These are phyloP conservation scores for Lordiphosa stackelbergi DNA, from an alignment of 1,140 invertebrate species.

Conservation along the genomic window DNA sequence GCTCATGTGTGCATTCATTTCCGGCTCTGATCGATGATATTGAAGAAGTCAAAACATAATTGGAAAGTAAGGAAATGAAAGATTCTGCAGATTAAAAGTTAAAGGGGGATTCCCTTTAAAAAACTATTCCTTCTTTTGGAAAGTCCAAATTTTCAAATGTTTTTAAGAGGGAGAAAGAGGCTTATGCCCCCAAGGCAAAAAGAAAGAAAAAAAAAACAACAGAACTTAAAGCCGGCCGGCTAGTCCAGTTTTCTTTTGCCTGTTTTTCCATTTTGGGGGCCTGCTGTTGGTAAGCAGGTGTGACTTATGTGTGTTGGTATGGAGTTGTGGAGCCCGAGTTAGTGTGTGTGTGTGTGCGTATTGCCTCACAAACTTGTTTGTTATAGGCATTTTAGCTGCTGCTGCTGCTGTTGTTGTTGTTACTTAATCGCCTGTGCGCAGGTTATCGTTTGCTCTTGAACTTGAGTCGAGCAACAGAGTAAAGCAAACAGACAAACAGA, in stretches of 20 bases:
- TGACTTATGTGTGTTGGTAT: conserved; percentile 36
- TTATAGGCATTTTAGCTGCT: conserved; percentile 11
- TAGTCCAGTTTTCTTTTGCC: conserved; percentile 29
- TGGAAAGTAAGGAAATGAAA: too few relatives aligned
- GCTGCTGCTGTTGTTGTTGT: conserved; percentile 41
- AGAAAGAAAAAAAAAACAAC: conserved; percentile 8
- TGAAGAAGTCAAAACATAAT: too few relatives aligned
- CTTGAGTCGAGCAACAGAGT: conserved; percentile 52
- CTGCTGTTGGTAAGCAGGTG: conserved; percentile 53
- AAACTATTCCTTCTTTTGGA: too few relatives aligned
- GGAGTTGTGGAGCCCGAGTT: neutral
- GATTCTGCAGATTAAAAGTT: too few relatives aligned
- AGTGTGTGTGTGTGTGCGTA: conserved; percentile 6
- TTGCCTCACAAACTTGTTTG: conserved; percentile 61
- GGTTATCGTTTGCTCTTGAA: conserved; percentile 69
- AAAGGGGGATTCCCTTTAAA: too few relatives aligned
- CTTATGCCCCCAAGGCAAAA: too few relatives aligned
- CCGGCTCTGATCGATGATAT: too few relatives aligned
- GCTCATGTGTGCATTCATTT: too few relatives aligned
- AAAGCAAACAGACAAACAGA: conserved; percentile 22
- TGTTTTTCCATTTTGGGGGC: neutral
- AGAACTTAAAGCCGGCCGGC: conserved; percentile 46
- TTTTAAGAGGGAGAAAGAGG: too few relatives aligned
- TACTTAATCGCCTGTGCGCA: conserved; percentile 66
- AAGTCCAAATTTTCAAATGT: too few relatives aligned